Evolutionary conservation across 2,888 invertebrate species (phyloP).

Genomic region (Phortica magna): DNA sequence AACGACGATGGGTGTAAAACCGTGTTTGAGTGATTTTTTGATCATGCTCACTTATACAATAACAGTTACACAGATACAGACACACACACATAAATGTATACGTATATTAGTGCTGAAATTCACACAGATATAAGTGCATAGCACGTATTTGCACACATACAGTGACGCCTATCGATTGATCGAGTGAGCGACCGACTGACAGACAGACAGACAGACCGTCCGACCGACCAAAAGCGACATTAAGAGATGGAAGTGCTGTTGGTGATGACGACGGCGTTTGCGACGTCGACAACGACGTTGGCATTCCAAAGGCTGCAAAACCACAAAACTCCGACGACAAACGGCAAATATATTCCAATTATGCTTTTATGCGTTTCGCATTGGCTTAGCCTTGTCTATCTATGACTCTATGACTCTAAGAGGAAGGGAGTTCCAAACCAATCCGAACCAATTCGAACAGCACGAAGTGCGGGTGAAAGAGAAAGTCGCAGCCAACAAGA

Average conservation of each 20-base stretch:
- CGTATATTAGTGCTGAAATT: constrained; percentile 1
- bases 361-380: constrained; percentile 53
- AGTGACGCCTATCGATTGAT: constrained; percentile 24
- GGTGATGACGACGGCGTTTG: constrained; percentile 2
- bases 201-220: not conserved
- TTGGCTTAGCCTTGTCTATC: not conserved
- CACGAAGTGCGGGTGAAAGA: too few relatives aligned
- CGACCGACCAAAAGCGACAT: not conserved
- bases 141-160: not conserved
- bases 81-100: not conserved
- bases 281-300: constrained; percentile 25
- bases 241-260: constrained; percentile 21
- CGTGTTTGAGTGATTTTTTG: not conserved
- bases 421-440: not conserved
- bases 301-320: constrained; percentile 42
- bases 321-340: constrained; percentile 36
- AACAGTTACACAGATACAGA: not conserved
- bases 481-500: too few relatives aligned
- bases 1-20: not conserved
- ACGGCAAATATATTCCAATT: constrained; percentile 43
- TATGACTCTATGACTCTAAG: not conserved
- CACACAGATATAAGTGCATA: not conserved
- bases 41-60: not conserved
- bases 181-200: constrained; percentile 12
- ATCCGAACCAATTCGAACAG: too few relatives aligned